Base-by-base conservation (phyloP, 2,888 invertebrate species). In the Trissolcus japonicus region DNA sequence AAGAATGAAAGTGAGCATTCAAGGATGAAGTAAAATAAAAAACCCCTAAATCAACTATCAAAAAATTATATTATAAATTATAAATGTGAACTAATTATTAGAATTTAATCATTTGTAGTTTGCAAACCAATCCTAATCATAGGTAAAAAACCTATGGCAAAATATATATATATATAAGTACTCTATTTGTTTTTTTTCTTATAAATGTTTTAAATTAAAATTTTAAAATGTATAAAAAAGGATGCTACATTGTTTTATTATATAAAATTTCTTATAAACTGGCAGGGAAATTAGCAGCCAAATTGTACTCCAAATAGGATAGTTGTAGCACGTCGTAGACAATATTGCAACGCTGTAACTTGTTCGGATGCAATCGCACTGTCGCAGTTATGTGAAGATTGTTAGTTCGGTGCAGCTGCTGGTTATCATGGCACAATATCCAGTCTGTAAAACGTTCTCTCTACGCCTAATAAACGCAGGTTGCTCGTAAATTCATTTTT, bases 351-450 rank as follows among this genome's bases (percentile, higher is more conserved):
- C 55, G 77, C 51, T 57, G 75, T 77, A 80, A 80, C 79, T 76
- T 81, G 81, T 81, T 82, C 79, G 77, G 68, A 80, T 78, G 82
- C 81, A 83, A 82, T 84, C 81, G 81, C 80, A 80, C 76, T 79
- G 79, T 82, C 80, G 80, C 79, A 80, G 80, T 81, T 80, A 82
- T 80, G 80, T 63, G 81, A 82, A 83, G 83, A 82, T 80, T 80
- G 82, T 67, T 75, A 75, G 78, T 71, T 78, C 63, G 63, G 59
- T 84, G 83, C 86, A 85, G 86, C 85, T 86, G 86, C 80, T 79
- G 84, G 83, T 86, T 86, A 86, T 86, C 85, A 85, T 83, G 84
- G 82, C 84, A 68, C 83, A 79, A 83, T 72, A 76, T 62, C 66
- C 67, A 67, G 74, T 67, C 67, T 68, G 78, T 74, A 71, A 74